Percentiles rank a stretch among this genome's conserved stretches.
phyloP scores from a whole-genome alignment of 2,797 vertebrate species.

The Enteromius thamalakanensis region DNA sequence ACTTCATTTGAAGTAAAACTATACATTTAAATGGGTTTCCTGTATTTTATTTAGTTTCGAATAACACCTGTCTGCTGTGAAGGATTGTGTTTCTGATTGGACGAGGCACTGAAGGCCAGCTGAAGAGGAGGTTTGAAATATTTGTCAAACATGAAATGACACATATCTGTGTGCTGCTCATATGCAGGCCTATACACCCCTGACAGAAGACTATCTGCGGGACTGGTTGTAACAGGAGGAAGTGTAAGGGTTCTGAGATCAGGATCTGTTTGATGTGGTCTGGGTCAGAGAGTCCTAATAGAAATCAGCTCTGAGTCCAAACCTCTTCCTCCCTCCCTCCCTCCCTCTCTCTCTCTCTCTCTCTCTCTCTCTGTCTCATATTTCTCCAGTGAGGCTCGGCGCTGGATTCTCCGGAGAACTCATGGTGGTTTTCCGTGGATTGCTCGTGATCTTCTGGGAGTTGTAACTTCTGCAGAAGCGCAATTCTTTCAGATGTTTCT shows the following conservation, averaged over 20 bases:
- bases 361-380: neutral
- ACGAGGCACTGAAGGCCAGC: no score
- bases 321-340: neutral
- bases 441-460: neutral
- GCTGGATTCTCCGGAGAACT: neutral
- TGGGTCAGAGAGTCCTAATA: neutral
- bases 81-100: no score
- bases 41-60: no score
- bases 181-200: neutral
- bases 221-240: neutral
- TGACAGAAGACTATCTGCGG: neutral
- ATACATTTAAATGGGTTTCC: no score
- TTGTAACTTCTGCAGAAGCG: constrained; percentile 36
- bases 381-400: neutral
- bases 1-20: no score
- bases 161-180: neutral
- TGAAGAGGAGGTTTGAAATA: no score
- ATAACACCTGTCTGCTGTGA: no score
- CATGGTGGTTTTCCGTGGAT: neutral
- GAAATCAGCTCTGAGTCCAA: neutral
- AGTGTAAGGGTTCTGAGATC: neutral
- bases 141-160: neutral
- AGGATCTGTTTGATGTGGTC: constrained; percentile 3
- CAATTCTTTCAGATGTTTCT: constrained; percentile 25
- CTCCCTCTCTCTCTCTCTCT: neutral